Evolutionary conservation across 2,113 vertebrate species (phyloP).

Genomic region (Corydoras sp.): DNA sequence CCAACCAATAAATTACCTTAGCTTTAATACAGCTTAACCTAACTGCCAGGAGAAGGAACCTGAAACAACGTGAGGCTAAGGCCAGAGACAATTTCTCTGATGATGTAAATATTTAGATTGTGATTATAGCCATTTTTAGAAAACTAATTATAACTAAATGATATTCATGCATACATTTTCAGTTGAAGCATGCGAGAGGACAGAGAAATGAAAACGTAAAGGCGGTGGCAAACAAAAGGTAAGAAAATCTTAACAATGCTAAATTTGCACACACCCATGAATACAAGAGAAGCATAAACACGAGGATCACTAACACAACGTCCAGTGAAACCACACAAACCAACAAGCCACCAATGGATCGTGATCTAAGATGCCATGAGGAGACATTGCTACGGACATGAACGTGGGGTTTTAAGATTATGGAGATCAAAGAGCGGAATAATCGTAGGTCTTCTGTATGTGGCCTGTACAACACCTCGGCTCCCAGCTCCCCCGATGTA

Average conservation of each 20-base stretch:
- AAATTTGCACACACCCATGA: background rate
- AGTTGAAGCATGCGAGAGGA: background rate
- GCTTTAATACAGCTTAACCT: no score
- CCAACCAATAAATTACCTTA: no score
- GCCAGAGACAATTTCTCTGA: no score
- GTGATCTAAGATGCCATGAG: no score
- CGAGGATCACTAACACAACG: background rate
- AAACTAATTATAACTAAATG: no score
- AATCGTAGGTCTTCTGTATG: slow-evolving; percentile 39
- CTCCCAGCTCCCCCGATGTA: slow-evolving; percentile 22
- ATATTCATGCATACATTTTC: background rate
- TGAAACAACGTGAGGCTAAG: no score
- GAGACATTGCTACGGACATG: no score
- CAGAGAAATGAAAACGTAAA: background rate
- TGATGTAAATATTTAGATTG: no score
- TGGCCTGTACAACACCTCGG: slow-evolving; percentile 19
- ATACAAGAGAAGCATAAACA: background rate
- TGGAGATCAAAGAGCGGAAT: slow-evolving; percentile 50
- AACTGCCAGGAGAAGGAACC: no score
- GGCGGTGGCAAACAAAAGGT: background rate
- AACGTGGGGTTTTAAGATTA: slow-evolving; percentile 17
- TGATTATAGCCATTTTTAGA: no score
- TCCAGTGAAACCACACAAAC: no score
- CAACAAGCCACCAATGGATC: no score
- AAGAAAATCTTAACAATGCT: background rate